A percentile compares a stretch with the other conserved stretches of the same genome.
Conservation (phyloP, 2,888 invertebrate genomes). For the Tupiocoris notatus region DNA sequence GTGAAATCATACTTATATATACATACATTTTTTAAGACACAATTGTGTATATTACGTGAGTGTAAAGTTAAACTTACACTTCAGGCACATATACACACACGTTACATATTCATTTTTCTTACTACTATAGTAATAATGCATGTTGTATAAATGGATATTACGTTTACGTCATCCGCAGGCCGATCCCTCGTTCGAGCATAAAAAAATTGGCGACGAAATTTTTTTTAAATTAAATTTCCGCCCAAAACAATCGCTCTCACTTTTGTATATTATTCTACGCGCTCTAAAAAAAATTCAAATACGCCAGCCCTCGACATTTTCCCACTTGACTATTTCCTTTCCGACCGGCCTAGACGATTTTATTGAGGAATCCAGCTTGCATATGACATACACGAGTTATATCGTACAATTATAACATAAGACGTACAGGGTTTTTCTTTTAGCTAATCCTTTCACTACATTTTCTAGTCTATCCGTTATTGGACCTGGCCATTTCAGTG, state of each 20-base stretch:
- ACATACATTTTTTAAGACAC: constrained; percentile 34
- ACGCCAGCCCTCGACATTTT: too few relatives aligned
- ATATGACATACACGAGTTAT: constrained; percentile 32
- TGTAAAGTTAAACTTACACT: constrained; percentile 28
- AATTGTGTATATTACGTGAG: constrained; percentile 37
- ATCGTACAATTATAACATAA: constrained; percentile 36
- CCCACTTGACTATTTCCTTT: too few relatives aligned
- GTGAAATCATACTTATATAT: constrained; percentile 34
- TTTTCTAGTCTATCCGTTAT: constrained; percentile 36
- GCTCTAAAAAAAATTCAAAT: too few relatives aligned
- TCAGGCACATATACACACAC: constrained; percentile 39
- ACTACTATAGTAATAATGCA: constrained; percentile 21
- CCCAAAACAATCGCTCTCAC: too few relatives aligned
- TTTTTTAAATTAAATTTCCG: too few relatives aligned
- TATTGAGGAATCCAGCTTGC: constrained; percentile 22
- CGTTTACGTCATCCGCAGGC: constrained; percentile 30
- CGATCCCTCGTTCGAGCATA: constrained; percentile 12
- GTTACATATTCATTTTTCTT: constrained; percentile 17
- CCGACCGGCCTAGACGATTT: too few relatives aligned
- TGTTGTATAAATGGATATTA: constrained; percentile 32
- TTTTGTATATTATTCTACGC: too few relatives aligned
- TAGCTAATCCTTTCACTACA: constrained; percentile 34
- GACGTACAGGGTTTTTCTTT: constrained; percentile 38
- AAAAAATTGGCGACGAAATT: too few relatives aligned
- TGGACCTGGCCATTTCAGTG: constrained; percentile 65